phyloP scores from a whole-genome alignment of 1,140 invertebrate genomes.

The Rhagoletis zephyria region DNA sequence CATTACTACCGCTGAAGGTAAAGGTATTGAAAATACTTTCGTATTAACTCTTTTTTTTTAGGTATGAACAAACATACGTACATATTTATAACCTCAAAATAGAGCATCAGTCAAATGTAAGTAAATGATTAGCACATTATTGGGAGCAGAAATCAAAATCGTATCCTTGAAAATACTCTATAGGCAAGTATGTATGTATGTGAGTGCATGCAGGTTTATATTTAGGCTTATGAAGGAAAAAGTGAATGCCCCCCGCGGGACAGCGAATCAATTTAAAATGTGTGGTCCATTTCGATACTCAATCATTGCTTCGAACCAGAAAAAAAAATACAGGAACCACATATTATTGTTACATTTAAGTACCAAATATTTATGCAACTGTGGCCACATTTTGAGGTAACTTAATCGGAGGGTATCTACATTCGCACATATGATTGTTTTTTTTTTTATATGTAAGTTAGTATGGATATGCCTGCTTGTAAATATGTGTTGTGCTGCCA shows the following conservation, averaged over 20 bases:
- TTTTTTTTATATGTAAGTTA: not conserved
- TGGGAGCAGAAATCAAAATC: not conserved
- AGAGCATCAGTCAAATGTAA: too few species aligned
- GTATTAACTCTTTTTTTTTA: not conserved
- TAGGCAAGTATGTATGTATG: not conserved
- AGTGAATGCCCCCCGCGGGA: not conserved
- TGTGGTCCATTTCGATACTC: slow-evolving; percentile 1
- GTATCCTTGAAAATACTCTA: not conserved
- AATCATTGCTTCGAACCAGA: not conserved
- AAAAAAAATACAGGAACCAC: not conserved
- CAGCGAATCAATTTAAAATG: not conserved
- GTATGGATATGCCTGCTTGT: not conserved
- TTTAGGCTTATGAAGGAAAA: not conserved
- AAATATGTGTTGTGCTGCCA: not conserved
- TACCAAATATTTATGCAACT: slow-evolving; percentile 46
- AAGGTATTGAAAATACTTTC: not conserved
- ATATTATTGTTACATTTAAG: slow-evolving; percentile 14
- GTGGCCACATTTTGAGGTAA: slow-evolving; percentile 46
- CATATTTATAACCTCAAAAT: too few species aligned
- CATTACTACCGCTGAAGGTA: not conserved
- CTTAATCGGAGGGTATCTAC: not conserved
- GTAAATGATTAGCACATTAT: not conserved
- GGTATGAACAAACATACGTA: too few species aligned
- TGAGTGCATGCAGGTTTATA: not conserved
- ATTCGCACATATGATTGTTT: not conserved